Conservation (phyloP, 2,888 invertebrate genomes). For the Chymomyza caudatula region DNA sequence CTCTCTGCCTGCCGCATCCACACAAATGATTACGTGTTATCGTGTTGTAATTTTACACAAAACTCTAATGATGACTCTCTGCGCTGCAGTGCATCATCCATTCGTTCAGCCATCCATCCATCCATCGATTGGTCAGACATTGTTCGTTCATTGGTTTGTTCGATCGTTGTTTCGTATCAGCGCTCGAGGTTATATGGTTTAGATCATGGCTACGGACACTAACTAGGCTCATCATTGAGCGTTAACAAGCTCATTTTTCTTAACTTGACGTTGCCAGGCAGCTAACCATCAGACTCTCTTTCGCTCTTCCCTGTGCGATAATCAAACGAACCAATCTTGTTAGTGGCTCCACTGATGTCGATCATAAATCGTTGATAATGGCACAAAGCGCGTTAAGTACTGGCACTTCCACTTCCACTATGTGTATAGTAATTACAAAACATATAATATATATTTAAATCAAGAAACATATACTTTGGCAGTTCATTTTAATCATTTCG, state of each 20-base stretch:
- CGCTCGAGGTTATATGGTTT: conserved; percentile 71
- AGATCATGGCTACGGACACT: conserved; percentile 68
- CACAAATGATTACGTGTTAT: conserved; percentile 75
- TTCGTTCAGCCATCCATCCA: conserved; percentile 20
- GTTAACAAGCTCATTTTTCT: conserved; percentile 75
- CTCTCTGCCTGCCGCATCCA: conserved; percentile 24
- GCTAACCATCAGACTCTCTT: not conserved
- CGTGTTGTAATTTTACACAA: conserved; percentile 73
- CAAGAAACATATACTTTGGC: not conserved
- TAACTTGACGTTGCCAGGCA: conserved; percentile 53
- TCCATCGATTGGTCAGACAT: not conserved
- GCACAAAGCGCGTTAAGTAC: conserved; percentile 4
- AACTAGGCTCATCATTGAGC: conserved; percentile 73
- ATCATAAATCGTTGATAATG: conserved; percentile 51
- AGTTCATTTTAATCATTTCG: no score
- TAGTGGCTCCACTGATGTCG: conserved; percentile 8
- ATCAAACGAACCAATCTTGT: not conserved
- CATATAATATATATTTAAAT: no score
- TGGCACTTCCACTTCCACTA: not conserved
- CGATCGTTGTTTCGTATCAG: conserved; percentile 30
- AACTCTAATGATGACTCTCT: conserved; percentile 61
- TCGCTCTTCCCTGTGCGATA: not conserved
- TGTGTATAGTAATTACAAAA: not conserved
- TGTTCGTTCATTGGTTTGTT: not conserved
- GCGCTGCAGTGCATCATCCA: conserved; percentile 11